phyloP scores from a whole-genome alignment of 2,888 invertebrate genomes.

The Lasioglossum villosulum region DNA sequence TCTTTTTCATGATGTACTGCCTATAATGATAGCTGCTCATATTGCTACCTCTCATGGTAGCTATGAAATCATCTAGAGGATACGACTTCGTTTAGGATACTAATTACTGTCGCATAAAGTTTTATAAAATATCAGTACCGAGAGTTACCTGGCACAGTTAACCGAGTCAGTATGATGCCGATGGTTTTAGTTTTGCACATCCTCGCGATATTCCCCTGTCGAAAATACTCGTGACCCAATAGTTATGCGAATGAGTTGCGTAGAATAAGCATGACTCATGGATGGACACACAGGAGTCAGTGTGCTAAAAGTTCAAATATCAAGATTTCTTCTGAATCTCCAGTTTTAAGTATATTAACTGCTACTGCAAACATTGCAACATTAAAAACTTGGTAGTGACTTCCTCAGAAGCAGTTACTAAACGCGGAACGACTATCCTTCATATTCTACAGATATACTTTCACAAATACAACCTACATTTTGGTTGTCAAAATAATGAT shows the following conservation, averaged over 20 bases:
- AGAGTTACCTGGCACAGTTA: neutral
- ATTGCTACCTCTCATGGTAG: too few relatives aligned
- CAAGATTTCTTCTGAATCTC: neutral
- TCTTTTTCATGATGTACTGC: neutral
- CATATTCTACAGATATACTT: too few relatives aligned
- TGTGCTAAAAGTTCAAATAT: neutral
- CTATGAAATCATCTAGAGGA: too few relatives aligned
- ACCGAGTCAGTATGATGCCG: neutral
- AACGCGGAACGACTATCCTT: too few relatives aligned
- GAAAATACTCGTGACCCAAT: neutral
- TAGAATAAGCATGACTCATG: constrained; percentile 26
- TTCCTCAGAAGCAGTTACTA: neutral
- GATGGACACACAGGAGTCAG: neutral
- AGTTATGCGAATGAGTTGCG: neutral
- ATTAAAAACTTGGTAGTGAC: neutral
- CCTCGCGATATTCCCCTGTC: neutral
- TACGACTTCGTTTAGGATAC: too few relatives aligned
- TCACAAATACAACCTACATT: too few relatives aligned
- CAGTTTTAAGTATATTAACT: neutral
- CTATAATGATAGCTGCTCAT: neutral
- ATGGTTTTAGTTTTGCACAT: neutral
- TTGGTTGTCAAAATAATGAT: too few relatives aligned
- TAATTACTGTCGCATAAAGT: too few relatives aligned
- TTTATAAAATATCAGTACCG: neutral
- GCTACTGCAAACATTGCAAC: neutral